Evolutionary conservation across 1,140 invertebrate species (phyloP).

Genomic region (Eriocheir sinensis): DNA sequence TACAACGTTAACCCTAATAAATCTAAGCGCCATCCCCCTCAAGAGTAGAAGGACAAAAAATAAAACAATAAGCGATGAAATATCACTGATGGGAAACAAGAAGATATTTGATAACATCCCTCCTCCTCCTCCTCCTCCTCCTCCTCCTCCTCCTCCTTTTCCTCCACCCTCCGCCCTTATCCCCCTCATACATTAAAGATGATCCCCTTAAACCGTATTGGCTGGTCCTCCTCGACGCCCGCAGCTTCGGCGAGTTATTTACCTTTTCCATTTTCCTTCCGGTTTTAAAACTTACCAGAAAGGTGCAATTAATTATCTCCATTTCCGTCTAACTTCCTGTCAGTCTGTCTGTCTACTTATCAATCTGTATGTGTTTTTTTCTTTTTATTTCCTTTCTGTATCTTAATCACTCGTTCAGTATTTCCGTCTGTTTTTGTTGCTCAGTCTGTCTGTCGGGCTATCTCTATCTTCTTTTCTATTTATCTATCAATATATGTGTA

Average conservation of each 20-base stretch:
- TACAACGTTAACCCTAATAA: too few relatives aligned
- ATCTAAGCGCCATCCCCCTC: not conserved
- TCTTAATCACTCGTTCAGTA: not conserved
- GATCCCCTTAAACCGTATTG: not conserved
- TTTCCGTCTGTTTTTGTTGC: too few relatives aligned
- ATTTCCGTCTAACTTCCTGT: not conserved
- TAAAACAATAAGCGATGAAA: slow-evolving; percentile 1
- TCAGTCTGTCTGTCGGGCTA: too few relatives aligned
- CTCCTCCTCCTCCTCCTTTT: not conserved
- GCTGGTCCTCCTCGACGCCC: not conserved
- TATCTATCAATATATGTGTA: too few relatives aligned
- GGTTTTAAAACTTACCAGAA: not conserved
- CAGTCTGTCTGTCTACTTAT: not conserved
- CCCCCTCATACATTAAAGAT: slow-evolving; percentile 15
- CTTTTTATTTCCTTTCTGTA: not conserved
- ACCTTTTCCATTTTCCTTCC: not conserved
- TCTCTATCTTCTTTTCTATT: too few relatives aligned
- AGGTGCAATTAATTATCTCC: not conserved
- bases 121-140: not conserved
- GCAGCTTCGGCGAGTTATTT: not conserved
- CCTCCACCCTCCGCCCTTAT: not conserved
- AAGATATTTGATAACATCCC: not conserved
- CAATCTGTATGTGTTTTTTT: slow-evolving; percentile 6
- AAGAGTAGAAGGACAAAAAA: not conserved
- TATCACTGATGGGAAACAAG: not conserved